phyloP scores from a whole-genome alignment of 1,140 invertebrate species.

The Hermetia illucens region DNA sequence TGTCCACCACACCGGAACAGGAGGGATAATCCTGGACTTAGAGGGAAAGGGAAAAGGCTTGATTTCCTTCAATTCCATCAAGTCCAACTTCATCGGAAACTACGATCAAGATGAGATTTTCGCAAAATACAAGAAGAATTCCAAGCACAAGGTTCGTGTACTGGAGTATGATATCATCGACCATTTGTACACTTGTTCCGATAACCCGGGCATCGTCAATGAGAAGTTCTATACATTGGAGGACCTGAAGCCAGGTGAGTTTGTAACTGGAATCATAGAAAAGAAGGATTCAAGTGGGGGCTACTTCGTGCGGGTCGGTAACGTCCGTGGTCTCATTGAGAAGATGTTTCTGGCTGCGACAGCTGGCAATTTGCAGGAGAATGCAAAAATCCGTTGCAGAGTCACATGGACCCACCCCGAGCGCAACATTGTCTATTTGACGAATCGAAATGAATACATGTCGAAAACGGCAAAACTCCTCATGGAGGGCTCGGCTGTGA shows the following conservation, averaged over 20 bases:
- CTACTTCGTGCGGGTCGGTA: slow-evolving; percentile 18
- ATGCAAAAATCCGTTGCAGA: slow-evolving; percentile 23
- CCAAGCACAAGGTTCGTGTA: slow-evolving; percentile 40
- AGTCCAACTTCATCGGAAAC: slow-evolving; percentile 31
- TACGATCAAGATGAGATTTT: slow-evolving; percentile 29
- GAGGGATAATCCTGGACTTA: slow-evolving; percentile 40
- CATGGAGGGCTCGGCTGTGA: slow-evolving; percentile 30
- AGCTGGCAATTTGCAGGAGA: slow-evolving; percentile 11
- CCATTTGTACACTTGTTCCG: slow-evolving; percentile 39
- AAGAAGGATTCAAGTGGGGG: slow-evolving; percentile 26
- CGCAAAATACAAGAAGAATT: slow-evolving; percentile 32
- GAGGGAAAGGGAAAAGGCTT: slow-evolving; percentile 37
- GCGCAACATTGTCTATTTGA: slow-evolving; percentile 34
- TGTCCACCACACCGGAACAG: slow-evolving; percentile 31
- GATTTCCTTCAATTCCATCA: slow-evolving; percentile 35
- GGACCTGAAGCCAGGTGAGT: slow-evolving; percentile 37
- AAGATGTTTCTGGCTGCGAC: slow-evolving; percentile 15
- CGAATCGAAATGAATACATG: slow-evolving; percentile 34
- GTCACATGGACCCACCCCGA: slow-evolving; percentile 32
- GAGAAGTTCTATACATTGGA: slow-evolving; percentile 32
- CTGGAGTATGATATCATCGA: slow-evolving; percentile 41
- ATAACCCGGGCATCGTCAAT: slow-evolving; percentile 37
- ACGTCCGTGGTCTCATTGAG: slow-evolving; percentile 19
- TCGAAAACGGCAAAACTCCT: slow-evolving; percentile 36
- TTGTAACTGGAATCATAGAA: slow-evolving; percentile 33